These are phyloP conservation scores for Rhodophaea formosa DNA, from an alignment of 2,888 invertebrate species.

Conservation along the genomic window DNA sequence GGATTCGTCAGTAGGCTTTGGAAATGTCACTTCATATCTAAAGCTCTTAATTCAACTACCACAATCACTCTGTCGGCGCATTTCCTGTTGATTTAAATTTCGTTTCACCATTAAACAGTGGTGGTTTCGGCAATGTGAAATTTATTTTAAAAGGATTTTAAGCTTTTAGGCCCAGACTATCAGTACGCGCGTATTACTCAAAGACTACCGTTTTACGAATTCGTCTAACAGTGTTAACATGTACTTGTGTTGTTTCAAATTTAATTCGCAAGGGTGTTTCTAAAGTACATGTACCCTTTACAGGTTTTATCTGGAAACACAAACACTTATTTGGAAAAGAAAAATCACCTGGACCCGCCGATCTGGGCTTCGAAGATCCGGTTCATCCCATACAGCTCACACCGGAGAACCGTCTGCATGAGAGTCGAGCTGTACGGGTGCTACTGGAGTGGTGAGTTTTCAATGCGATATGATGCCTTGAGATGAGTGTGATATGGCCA, in stretches of 20 bases:
- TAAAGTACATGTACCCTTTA: conserved; percentile 25
- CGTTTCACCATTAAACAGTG: background rate
- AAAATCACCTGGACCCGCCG: conserved; percentile 89
- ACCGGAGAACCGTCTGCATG: conserved; percentile 94
- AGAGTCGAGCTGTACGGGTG: conserved; percentile 95
- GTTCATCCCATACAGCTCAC: conserved; percentile 91
- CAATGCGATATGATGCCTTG: background rate
- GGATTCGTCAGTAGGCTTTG: background rate
- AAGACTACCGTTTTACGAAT: no score
- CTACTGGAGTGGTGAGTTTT: conserved; percentile 85
- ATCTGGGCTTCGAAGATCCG: conserved; percentile 93
- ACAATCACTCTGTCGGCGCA: background rate
- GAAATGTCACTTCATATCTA: background rate
- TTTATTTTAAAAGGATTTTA: no score
- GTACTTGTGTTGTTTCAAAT: no score
- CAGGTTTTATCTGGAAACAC: conserved; percentile 92
- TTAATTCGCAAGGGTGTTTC: no score
- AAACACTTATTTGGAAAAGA: conserved; percentile 92
- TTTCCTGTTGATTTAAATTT: background rate
- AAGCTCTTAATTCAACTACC: background rate
- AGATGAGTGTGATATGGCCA: no score
- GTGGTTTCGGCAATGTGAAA: background rate
- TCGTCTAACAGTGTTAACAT: no score
- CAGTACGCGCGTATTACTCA: no score
- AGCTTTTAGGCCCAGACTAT: no score